A percentile compares a stretch with the other conserved stretches of the same genome.
phyloP scores from a whole-genome alignment of 2,113 vertebrate genomes.

The Falco punctatus region DNA sequence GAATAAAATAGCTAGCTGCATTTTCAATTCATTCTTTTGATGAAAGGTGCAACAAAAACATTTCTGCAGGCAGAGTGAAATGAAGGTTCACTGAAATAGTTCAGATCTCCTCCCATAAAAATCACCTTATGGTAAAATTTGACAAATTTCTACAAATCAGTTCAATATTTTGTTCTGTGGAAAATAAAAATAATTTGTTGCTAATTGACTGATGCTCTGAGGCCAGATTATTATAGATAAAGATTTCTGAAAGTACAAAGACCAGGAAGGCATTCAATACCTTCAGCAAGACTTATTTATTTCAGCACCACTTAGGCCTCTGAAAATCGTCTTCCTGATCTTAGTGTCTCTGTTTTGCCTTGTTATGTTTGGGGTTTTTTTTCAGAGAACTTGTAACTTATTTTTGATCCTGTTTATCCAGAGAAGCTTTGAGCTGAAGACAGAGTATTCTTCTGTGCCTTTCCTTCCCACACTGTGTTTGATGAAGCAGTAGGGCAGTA shows the following conservation, averaged over 20 bases:
- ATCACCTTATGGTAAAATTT: background rate
- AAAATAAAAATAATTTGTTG: background rate
- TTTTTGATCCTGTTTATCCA: conserved; percentile 74
- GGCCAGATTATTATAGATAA: background rate
- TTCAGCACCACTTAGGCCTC: background rate
- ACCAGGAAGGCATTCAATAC: background rate
- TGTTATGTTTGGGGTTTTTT: background rate
- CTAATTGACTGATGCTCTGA: background rate
- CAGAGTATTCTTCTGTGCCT: conserved; percentile 76
- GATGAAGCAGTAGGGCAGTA: conserved; percentile 71
- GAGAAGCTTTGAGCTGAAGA: conserved; percentile 76
- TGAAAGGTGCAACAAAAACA: background rate
- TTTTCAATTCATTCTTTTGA: background rate
- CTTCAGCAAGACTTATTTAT: background rate
- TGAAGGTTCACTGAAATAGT: background rate
- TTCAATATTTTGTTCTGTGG: background rate
- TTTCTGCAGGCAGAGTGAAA: background rate
- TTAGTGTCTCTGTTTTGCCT: background rate
- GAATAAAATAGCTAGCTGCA: background rate
- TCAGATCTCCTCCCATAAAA: background rate
- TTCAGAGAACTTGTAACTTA: conserved; percentile 51
- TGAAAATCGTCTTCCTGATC: background rate
- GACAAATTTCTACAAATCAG: background rate
- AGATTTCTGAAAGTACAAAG: background rate
- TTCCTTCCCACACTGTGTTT: conserved; percentile 81